Base-by-base conservation (phyloP, 2,888 invertebrate species). In the Eupithecia inturbata region DNA sequence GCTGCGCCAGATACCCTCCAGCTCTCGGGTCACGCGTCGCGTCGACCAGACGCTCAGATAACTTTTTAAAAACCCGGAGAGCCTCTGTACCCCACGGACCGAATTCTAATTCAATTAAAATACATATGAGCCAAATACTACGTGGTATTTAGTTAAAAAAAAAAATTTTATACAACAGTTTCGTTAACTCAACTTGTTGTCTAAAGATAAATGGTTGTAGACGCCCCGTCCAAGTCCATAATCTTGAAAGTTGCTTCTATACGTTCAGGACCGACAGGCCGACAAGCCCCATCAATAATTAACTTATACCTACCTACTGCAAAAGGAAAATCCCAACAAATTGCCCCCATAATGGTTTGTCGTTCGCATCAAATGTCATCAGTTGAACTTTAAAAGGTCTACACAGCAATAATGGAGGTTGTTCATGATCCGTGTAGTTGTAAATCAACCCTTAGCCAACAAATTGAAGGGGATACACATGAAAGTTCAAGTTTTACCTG, bases 331-430 rank as follows among this genome's bases (percentile, higher is more conserved):
- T 85, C 85, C 85, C 83, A 83, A 82, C 79, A 83, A 84, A 87
- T 86, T 86, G 85, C 85, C 84, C 74, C 79, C 78, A 82, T 88
- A 89, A 89, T 88, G 89, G 73, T 67, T 71, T 88, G 88, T 89
- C 87, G 73, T 85, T 88, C 86, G 83, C 85, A 81, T 85, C 81
- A 89, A 93, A 93, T 92, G 92, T 91, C 92, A 92, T 87, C 87
- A 81, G 88, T 85, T 93, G 92, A 93, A 92, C 93, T 93, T 93
- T 92, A 81, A 88, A 88, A 86, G 88, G 89, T 84, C 84, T 82
- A 81, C 79, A 79, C 80, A 83, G 85, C 85, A 87, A 88, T 89
- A 88, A 89, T 87, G 87, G 87, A 85, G 88, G 88, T 87, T 80
- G 84, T 82, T 82, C 84, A 83, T 90, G 89, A 90, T 88, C 91